Conservation (phyloP, 2,113 vertebrate genomes). For the Grammomys surdaster region DNA sequence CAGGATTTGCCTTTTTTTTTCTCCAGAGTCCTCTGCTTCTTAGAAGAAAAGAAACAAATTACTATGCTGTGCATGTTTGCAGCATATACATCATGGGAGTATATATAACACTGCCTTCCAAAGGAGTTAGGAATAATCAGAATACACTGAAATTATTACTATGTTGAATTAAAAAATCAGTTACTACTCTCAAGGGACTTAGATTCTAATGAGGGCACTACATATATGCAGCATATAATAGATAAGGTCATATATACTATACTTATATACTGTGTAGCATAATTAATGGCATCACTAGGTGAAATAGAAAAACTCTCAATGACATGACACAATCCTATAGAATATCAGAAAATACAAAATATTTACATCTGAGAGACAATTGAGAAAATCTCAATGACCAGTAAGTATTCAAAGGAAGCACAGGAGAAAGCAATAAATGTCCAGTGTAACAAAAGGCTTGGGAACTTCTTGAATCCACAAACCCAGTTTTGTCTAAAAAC, state of each 20-base stretch:
- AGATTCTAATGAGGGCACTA: slow-evolving; percentile 15
- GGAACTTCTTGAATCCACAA: neutral
- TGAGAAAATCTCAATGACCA: neutral
- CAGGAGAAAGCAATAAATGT: neutral
- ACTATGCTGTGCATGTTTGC: neutral
- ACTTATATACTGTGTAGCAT: neutral
- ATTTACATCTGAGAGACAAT: neutral
- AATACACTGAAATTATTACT: neutral
- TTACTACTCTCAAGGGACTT: neutral
- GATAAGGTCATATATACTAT: neutral
- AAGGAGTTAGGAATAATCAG: neutral
- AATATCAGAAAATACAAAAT: neutral
- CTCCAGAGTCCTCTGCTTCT: neutral
- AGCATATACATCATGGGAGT: neutral
- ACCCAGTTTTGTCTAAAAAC: neutral
- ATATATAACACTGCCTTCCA: slow-evolving; percentile 8
- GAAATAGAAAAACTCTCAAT: neutral
- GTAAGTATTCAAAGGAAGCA: neutral
- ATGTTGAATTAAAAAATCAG: slow-evolving; percentile 31
- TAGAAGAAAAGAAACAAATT: neutral
- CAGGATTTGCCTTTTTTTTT: slow-evolving; percentile 1
- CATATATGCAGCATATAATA: neutral
- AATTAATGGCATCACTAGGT: neutral
- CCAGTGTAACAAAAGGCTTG: neutral
- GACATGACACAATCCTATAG: neutral